Evolutionary conservation across 2,888 invertebrate species (phyloP), one percentile per base, ranked within the genome.

Genomic region (Drosophila histrio): DNA sequence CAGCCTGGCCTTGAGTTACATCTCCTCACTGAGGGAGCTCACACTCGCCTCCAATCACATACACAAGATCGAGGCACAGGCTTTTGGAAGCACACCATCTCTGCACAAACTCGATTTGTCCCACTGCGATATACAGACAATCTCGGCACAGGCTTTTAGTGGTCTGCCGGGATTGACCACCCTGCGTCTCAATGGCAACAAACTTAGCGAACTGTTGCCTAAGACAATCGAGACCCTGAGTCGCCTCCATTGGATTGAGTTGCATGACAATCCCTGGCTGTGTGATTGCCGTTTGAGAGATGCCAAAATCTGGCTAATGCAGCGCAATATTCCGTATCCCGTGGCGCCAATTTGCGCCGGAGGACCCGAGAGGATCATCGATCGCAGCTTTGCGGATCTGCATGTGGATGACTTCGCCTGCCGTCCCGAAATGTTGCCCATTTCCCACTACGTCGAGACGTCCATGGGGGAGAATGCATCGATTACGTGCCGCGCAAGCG

Each of bases 251-350:
- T 96, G 95, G 38, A 95, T 97, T 68, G 96, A 96, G 89, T 92
- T 97, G 74, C 96, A 97, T 73, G 96, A 96, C 75, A 97, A 97
- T 91, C 96, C 96, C 0, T 97, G 97, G 97, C 94, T 95, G 68
- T 97, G 97, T 89, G 97, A 97, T 89, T 97, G 97, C 88, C 94
- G 96, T 21, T 91, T 97, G 62, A 93, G 97, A 49, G 95, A 96
- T 63, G 94, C 96, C 63, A 96, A 96, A 90, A 93, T 95, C 81
- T 97, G 97, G 97, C 92, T 97, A 71, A 94, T 94, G 50, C 94
- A 95, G 85, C 94, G 95, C 78, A 96, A 96, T 89, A 94, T 96
- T 34, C 95, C 95, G 2, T 94, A 95, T 79, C 94, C 95, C n/a
- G 94, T 96, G 53, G 94, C 96, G 5, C 97, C 97, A 0, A 92